Evolutionary conservation across 1,140 invertebrate species (phyloP).

Genomic region (Achatina immaculata): DNA sequence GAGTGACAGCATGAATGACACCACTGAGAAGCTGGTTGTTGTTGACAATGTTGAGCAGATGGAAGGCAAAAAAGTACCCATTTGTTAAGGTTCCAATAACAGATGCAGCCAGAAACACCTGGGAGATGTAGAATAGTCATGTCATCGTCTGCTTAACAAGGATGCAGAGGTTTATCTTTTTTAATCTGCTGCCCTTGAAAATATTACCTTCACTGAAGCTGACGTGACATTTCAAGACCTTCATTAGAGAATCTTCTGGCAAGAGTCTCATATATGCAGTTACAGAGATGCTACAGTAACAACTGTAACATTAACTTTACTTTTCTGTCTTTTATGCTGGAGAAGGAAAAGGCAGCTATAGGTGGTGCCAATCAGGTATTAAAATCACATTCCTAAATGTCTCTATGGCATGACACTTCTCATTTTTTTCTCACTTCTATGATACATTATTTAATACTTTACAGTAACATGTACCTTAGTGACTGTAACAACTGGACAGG

Average conservation of each 20-base stretch:
- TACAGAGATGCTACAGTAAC: too few relatives aligned
- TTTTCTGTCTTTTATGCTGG: too few relatives aligned
- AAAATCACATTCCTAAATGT: too few relatives aligned
- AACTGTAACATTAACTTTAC: too few relatives aligned
- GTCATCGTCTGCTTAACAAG: background rate
- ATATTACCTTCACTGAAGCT: background rate
- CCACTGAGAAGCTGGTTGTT: slow-evolving; percentile 70
- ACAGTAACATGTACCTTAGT: too few relatives aligned
- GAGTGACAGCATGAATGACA: slow-evolving; percentile 70
- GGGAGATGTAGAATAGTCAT: slow-evolving; percentile 32
- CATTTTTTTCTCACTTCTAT: too few relatives aligned
- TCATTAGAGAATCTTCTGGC: background rate
- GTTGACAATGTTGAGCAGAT: slow-evolving; percentile 71
- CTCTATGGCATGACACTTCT: too few relatives aligned
- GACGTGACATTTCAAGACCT: background rate
- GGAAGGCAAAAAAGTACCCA: slow-evolving; percentile 71
- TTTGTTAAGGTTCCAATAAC: slow-evolving; percentile 64
- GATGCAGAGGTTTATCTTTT: background rate
- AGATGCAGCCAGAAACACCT: slow-evolving; percentile 68
- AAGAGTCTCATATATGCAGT: too few relatives aligned
- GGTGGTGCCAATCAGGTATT: too few relatives aligned
- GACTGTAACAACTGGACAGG: too few relatives aligned
- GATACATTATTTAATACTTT: too few relatives aligned
- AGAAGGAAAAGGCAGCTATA: too few relatives aligned
- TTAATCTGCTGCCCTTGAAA: background rate